phyloP scores from a whole-genome alignment of 1,140 invertebrate species.

The Sminthurides bifidus region DNA sequence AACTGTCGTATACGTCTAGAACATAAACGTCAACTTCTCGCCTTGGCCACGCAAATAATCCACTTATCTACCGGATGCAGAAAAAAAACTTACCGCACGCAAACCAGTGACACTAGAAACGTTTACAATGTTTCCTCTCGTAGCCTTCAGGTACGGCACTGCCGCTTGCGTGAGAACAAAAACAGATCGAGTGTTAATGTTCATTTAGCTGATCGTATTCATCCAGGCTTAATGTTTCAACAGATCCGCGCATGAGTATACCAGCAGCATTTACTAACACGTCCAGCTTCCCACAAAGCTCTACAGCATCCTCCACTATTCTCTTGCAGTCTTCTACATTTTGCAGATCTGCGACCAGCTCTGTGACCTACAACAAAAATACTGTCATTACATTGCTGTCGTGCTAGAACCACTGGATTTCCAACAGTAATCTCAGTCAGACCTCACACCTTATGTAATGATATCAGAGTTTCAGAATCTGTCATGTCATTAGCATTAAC shows the following conservation, averaged over 20 bases:
- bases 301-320: slow-evolving; percentile 32
- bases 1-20: too few species aligned
- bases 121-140: slow-evolving; percentile 46
- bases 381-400: too few species aligned
- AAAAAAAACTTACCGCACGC: slow-evolving; percentile 33
- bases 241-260: slow-evolving; percentile 41
- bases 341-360: slow-evolving; percentile 36
- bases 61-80: not conserved
- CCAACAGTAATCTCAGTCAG: too few species aligned
- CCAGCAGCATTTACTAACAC: slow-evolving; percentile 44
- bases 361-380: slow-evolving; percentile 23
- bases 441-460: too few species aligned
- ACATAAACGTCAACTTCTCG: too few species aligned
- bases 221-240: slow-evolving; percentile 43
- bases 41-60: too few species aligned
- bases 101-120: slow-evolving; percentile 49
- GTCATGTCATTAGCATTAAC: slow-evolving; percentile 26
- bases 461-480: slow-evolving; percentile 20
- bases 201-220: slow-evolving; percentile 45
- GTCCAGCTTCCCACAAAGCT: slow-evolving; percentile 33
- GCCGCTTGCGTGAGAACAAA: slow-evolving; percentile 36
- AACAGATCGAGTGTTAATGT: slow-evolving; percentile 40
- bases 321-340: slow-evolving; percentile 36
- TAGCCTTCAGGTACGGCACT: slow-evolving; percentile 42
- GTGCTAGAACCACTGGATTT: too few species aligned